phyloP scores from a whole-genome alignment of 37 sponge, comb jelly and placozoan species.

The Aplysina aerophoba region DNA sequence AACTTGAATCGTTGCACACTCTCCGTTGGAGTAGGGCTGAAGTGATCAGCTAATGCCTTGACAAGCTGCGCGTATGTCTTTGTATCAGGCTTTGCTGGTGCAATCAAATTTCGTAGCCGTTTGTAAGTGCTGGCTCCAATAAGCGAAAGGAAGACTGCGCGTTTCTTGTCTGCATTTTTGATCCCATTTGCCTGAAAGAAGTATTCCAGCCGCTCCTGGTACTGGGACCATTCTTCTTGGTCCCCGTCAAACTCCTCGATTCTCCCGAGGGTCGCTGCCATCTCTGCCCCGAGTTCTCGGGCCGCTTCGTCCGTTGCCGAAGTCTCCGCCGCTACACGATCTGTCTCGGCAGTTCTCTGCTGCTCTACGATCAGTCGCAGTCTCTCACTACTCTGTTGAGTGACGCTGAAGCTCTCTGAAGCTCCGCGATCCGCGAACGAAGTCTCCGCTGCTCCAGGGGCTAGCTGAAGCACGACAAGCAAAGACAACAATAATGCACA shows the following conservation, averaged over 20 bases:
- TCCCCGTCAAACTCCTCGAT: conserved; percentile 22
- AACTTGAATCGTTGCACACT: conserved; percentile 43
- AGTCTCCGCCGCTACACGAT: too few relatives aligned
- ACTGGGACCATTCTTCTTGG: conserved; percentile 15
- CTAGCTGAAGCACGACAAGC: too few relatives aligned
- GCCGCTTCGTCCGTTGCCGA: too few relatives aligned
- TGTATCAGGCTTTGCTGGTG: conserved; percentile 26
- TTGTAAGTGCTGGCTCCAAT: conserved; percentile 19
- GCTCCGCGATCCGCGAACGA: too few relatives aligned
- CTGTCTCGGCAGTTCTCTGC: too few relatives aligned
- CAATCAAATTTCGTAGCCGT: conserved; percentile 15
- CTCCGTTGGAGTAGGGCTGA: conserved; percentile 5
- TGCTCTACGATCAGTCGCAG: too few relatives aligned
- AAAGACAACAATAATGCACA: too few relatives aligned
- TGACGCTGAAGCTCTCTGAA: too few relatives aligned
- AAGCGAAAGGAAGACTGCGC: conserved; percentile 18
- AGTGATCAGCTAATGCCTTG: conserved; percentile 4
- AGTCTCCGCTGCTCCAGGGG: too few relatives aligned
- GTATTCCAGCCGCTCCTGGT: conserved; percentile 16
- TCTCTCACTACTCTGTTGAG: too few relatives aligned
- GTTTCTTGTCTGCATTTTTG: conserved; percentile 11
- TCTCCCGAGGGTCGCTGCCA: not conserved
- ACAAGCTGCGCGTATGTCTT: conserved; percentile 9
- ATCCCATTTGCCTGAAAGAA: conserved; percentile 31
- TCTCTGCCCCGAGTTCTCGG: conserved; percentile 25